Conservation (phyloP, 1,140 invertebrate species). For the Holcopasites calliopsidis region DNA sequence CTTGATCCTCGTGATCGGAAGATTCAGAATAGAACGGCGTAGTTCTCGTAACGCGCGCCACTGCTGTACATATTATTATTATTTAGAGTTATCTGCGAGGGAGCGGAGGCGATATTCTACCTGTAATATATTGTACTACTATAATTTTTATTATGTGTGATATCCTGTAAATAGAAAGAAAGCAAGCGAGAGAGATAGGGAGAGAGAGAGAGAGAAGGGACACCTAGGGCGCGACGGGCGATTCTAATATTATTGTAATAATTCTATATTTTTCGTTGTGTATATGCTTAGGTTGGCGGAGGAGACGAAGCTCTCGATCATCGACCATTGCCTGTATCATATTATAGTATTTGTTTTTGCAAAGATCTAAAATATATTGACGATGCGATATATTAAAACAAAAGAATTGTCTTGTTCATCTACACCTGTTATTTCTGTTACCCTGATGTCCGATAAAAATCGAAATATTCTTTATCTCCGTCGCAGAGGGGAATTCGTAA, state of each 20-base stretch:
- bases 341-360: slow-evolving; percentile 74
- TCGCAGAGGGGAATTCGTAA: not conserved
- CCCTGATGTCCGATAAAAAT: not conserved
- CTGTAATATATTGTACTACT: slow-evolving; percentile 66
- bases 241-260: slow-evolving; percentile 55
- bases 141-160: slow-evolving; percentile 72
- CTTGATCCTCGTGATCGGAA: too few relatives aligned
- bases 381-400: slow-evolving; percentile 60
- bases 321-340: slow-evolving; percentile 67
- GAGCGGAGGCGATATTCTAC: slow-evolving; percentile 23
- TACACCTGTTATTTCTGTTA: not conserved
- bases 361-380: slow-evolving; percentile 74
- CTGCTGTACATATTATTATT: slow-evolving; percentile 31
- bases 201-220: not conserved
- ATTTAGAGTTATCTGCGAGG: not conserved
- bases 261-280: slow-evolving; percentile 70
- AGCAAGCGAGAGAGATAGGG: not conserved
- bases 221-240: slow-evolving; percentile 30
- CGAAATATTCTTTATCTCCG: not conserved
- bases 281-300: slow-evolving; percentile 65
- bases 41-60: not conserved
- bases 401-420: slow-evolving; percentile 35
- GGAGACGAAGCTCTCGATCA: slow-evolving; percentile 40
- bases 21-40: not conserved
- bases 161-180: slow-evolving; percentile 72